Conservation (phyloP, 2,888 invertebrate genomes). For the Andrena bicolor region DNA sequence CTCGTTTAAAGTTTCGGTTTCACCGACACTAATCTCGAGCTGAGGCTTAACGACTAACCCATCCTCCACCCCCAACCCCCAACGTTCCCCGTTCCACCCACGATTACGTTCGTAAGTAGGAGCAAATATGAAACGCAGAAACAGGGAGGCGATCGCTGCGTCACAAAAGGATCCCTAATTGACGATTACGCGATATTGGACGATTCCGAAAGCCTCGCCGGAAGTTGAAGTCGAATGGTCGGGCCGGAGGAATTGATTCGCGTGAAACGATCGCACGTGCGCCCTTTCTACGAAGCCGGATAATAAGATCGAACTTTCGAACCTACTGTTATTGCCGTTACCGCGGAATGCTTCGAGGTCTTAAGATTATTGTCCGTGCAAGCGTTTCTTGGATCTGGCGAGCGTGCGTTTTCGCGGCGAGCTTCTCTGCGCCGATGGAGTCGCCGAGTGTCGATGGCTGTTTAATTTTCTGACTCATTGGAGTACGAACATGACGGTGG, state of each 20-base stretch:
- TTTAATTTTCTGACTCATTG: no score
- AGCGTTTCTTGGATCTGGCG: neutral
- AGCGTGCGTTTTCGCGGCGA: no score
- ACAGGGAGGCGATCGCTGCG: neutral
- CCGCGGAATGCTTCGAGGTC: slow-evolving; percentile 60
- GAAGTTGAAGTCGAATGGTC: slow-evolving; percentile 4
- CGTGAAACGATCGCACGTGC: slow-evolving; percentile 58
- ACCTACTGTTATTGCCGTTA: slow-evolving; percentile 59
- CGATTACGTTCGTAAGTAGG: slow-evolving; percentile 17
- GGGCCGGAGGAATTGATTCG: slow-evolving; percentile 52
- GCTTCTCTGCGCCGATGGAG: no score
- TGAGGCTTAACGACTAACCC: slow-evolving; percentile 64
- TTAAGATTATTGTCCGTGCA: slow-evolving; percentile 52
- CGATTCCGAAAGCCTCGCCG: slow-evolving; percentile 8
- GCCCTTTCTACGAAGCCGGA: slow-evolving; percentile 52
- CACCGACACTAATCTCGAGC: slow-evolving; percentile 63
- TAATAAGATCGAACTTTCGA: slow-evolving; percentile 67
- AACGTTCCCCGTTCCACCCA: slow-evolving; percentile 22
- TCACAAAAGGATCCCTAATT: neutral
- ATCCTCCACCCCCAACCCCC: neutral
- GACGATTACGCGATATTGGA: neutral
- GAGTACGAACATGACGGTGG: no score
- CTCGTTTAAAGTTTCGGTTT: slow-evolving; percentile 71
- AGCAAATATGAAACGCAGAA: slow-evolving; percentile 9
- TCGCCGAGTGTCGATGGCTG: no score